Evolutionary conservation across 2,113 vertebrate species (phyloP).

Genomic region (Crotalus tigris): DNA sequence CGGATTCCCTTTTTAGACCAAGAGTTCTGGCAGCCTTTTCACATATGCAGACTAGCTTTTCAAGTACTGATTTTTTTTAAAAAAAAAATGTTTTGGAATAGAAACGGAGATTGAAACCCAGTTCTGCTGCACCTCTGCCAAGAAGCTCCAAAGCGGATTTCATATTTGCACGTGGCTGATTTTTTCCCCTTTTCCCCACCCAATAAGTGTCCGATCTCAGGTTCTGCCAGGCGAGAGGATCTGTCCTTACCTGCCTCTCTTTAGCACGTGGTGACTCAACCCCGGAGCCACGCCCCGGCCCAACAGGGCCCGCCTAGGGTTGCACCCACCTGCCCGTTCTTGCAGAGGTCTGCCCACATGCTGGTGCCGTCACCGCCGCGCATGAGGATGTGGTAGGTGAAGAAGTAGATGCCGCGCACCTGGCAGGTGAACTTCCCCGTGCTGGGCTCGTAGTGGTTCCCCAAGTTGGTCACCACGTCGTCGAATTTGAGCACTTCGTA

Average conservation of each 20-base stretch:
- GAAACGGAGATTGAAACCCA: not conserved
- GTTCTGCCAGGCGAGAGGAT: not conserved
- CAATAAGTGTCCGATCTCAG: not conserved
- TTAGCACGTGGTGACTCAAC: not conserved
- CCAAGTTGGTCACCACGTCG: slow-evolving; percentile 94
- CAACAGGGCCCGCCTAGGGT: not conserved
- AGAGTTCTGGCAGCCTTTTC: not conserved
- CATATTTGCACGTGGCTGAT: not conserved
- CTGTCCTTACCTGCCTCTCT: not conserved
- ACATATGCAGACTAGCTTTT: not conserved
- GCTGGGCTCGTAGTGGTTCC: slow-evolving; percentile 88
- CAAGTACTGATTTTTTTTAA: not conserved
- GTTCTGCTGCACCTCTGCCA: not conserved
- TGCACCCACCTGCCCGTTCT: slow-evolving; percentile 81
- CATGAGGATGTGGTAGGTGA: slow-evolving; percentile 89
- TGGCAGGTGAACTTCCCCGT: slow-evolving; percentile 91
- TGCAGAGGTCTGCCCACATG: slow-evolving; percentile 91
- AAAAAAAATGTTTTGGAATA: not conserved
- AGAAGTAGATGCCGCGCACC: slow-evolving; percentile 87
- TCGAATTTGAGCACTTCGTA: slow-evolving; percentile 94
- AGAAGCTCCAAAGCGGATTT: not conserved
- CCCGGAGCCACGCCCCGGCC: not conserved
- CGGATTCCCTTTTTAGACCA: not conserved
- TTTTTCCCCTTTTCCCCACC: not conserved
- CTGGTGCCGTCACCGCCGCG: slow-evolving; percentile 86